Evolutionary conservation across 2,797 vertebrate species (phyloP).

Genomic region (Monodelphis domestica): DNA sequence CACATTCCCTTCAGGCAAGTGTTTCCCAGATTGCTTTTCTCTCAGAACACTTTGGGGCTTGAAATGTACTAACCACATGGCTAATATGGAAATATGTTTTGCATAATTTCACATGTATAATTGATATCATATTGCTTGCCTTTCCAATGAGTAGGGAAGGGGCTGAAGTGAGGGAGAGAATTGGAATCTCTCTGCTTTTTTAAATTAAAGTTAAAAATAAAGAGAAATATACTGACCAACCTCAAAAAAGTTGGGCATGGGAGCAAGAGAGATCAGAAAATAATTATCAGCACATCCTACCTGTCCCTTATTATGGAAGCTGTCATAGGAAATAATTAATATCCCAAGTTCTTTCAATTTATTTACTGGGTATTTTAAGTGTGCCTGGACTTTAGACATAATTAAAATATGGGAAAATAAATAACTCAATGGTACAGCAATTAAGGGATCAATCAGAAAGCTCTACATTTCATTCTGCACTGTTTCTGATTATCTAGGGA

Average conservation of each 20-base stretch:
- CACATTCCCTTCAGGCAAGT: not conserved
- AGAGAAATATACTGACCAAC: not conserved
- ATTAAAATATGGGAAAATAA: conserved; percentile 66
- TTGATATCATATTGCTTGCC: not conserved
- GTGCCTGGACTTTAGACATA: conserved; percentile 21
- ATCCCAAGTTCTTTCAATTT: conserved; percentile 36
- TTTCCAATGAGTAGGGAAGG: not conserved
- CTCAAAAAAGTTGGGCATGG: not conserved
- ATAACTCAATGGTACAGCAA: conserved; percentile 40
- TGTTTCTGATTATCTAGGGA: conserved; percentile 57
- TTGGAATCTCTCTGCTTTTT: not conserved
- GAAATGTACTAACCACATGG: not conserved
- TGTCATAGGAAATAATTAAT: conserved; percentile 4
- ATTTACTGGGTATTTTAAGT: conserved; percentile 5
- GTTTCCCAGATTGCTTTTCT: not conserved
- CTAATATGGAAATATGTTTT: not conserved
- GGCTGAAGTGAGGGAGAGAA: not conserved
- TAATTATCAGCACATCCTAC: conserved; percentile 3
- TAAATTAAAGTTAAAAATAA: not conserved
- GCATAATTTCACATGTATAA: not conserved
- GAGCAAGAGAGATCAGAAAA: not conserved
- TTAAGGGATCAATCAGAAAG: conserved; percentile 24
- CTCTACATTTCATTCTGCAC: conserved; percentile 27
- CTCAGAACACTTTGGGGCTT: not conserved
- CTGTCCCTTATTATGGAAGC: not conserved